Evolutionary conservation across 2,888 invertebrate genomes (phyloP), one percentile per base, ranked within the genome.

Genomic region (Oscheius myriophilus): DNA sequence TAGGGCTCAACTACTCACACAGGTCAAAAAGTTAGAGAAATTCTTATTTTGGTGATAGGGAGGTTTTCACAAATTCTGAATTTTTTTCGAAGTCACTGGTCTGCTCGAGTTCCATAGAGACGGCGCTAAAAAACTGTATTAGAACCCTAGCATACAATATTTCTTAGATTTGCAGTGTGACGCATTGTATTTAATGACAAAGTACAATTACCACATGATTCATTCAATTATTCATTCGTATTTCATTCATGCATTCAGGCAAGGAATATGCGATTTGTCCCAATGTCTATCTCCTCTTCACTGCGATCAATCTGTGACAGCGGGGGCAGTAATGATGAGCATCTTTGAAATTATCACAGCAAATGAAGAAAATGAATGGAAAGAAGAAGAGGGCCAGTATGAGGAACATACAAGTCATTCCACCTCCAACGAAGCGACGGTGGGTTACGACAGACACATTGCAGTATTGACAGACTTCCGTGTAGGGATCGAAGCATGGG

Each of bases 241-340:
- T 25, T 61, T 61, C 39, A 61, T 33, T 33, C 4, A 33, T 33
- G 9, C 33, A 33, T 33, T 6, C 33, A 33, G 33, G 3, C 33
- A 33, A 3, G n/a, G n/a, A n/a, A 33, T 33, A 3, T 33, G n/a
- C n/a, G n/a, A n/a, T n/a, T n/a, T n/a, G n/a, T 33, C 33, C 33
- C 33, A 33, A 33, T 55, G n/a, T n/a, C n/a, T 25, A 55, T 18
- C 66, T 55, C 53, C 43, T 66, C 49, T 51, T 26, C 26, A 66
- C 18, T 21, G 66, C 66, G 26, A 66, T 66, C 11, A 66, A 57
- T 46, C 58, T 21, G 23, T 57, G 45, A 16, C 66, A 66, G 0
- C 53, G 41, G 1, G 66, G 51, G 41, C 66, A 66, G 33, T 57
- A 66, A 33, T 66, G 66, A 57, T 66, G 66, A 21, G 66, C 66